A percentile compares a stretch with the other conserved stretches of the same genome.
Conservation (phyloP, 2,888 invertebrate genomes). For the Drepana falcataria region DNA sequence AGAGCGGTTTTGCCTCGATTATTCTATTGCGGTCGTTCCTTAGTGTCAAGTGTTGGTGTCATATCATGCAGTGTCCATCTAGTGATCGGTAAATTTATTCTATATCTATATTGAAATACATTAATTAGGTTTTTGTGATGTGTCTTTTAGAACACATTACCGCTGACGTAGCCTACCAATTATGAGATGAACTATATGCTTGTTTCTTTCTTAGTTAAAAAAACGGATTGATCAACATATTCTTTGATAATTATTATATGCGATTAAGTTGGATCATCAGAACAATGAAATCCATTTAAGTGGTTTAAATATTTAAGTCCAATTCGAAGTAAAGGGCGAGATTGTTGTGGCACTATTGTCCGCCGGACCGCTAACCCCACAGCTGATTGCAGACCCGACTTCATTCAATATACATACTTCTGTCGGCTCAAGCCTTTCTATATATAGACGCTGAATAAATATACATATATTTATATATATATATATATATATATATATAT, state of each 20-base stretch:
- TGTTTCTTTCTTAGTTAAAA: no score
- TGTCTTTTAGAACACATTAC: no score
- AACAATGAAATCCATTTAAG: conserved; percentile 76
- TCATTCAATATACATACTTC: conserved; percentile 71
- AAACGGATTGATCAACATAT: conserved; percentile 20
- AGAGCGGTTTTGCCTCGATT: no score
- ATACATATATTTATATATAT: no score
- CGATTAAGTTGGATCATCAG: conserved; percentile 50
- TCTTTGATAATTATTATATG: conserved; percentile 33
- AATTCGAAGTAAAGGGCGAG: conserved; percentile 73
- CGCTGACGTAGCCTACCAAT: no score
- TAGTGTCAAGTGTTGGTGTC: no score
- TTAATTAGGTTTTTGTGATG: no score
- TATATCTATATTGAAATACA: conserved; percentile 10
- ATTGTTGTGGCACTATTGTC: conserved; percentile 75
- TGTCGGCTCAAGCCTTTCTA: conserved; percentile 45
- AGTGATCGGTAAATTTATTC: no score
- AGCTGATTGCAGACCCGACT: conserved; percentile 69
- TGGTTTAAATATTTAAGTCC: conserved; percentile 76
- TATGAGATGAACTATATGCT: no score
- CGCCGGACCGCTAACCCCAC: conserved; percentile 60
- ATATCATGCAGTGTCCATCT: no score
- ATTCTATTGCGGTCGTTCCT: no score
- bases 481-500: no score
- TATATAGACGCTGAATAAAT: conserved; percentile 7